Base-by-base conservation (phyloP, 2,888 invertebrate species). In the Noctua janthina region DNA sequence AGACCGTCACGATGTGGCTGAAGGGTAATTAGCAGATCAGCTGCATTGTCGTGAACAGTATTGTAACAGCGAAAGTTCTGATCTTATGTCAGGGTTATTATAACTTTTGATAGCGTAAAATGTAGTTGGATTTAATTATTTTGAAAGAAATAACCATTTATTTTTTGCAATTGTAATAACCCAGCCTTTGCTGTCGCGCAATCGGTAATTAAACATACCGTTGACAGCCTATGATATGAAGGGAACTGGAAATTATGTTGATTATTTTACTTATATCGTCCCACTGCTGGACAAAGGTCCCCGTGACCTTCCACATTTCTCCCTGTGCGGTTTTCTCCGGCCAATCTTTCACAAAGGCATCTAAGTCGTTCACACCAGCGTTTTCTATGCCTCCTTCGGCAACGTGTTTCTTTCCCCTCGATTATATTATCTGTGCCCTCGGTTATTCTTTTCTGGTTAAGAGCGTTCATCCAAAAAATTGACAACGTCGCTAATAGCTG, bases 1-100 rank as follows among this genome's bases (percentile, higher is more conserved):
- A 62, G 76, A 70, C 20, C 71, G 35, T 87, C 78, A 78, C 74
- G 78, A 83, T 79, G 29, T 77, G 71, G n/a, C 67, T 59, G 64
- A n/a, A 49, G n/a, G 67, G 77, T 87, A 87, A 87, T 87, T 87
- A 87, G 76, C 74, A 70, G 87, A 85, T 83, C 83, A 73, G 35
- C 17, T 78, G 71, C 68, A 81, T 87, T 85, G 81, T 82, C 59
- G 54, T 59, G 49, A 82, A 29, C 73, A 68, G 70, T 87, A 79
- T 67, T 81, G 54, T 62, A 49, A n/a, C 49, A 62, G 76, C 39
- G 76, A 62, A 76, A 76, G 76, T 76, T 29, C 20, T 20, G 23
- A 13, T 74, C 59, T 76, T 76, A 49, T 39, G 76, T 76, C 76
- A 76, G 75, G 13, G 17, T 0, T 75, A 62, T 76, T 76, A 59